Percentiles rank a stretch among this genome's conserved stretches.
Evolutionary conservation across 1,140 invertebrate species (phyloP).

Genomic region (Rhopalosiphum padi): DNA sequence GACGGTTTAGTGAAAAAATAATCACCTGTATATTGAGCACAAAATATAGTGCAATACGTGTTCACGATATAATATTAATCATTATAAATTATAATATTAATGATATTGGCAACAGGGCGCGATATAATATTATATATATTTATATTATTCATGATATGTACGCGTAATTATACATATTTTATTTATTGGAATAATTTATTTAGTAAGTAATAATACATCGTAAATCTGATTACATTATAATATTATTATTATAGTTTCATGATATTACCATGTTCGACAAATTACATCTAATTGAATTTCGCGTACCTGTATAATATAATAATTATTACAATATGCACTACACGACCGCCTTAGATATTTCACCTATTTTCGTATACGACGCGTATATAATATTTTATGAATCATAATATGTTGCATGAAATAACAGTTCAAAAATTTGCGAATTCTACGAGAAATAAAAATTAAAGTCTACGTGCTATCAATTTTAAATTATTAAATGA

Average conservation of each 20-base stretch:
- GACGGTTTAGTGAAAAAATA: not conserved
- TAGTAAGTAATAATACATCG: not conserved
- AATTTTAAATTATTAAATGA: not conserved
- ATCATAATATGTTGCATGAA: not conserved
- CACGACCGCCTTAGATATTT: not conserved
- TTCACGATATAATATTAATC: not conserved
- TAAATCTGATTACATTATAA: conserved; percentile 1
- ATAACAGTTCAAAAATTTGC: not conserved
- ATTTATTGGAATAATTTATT: conserved; percentile 19
- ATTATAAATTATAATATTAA: conserved; percentile 17
- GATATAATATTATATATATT: not conserved
- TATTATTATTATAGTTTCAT: not conserved
- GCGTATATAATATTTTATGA: not conserved
- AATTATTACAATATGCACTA: not conserved
- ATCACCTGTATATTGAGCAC: not conserved
- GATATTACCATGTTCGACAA: not conserved
- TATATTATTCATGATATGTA: conserved; percentile 1
- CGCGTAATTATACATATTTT: conserved; percentile 7
- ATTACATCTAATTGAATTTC: not conserved
- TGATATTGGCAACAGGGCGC: not conserved
- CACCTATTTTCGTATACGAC: not conserved
- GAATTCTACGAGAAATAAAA: not conserved
- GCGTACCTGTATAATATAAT: not conserved
- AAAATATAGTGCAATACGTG: too few relatives aligned
- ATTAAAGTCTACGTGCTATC: not conserved